Conservation (phyloP, 2,888 invertebrate species). For the Aradus depressus region DNA sequence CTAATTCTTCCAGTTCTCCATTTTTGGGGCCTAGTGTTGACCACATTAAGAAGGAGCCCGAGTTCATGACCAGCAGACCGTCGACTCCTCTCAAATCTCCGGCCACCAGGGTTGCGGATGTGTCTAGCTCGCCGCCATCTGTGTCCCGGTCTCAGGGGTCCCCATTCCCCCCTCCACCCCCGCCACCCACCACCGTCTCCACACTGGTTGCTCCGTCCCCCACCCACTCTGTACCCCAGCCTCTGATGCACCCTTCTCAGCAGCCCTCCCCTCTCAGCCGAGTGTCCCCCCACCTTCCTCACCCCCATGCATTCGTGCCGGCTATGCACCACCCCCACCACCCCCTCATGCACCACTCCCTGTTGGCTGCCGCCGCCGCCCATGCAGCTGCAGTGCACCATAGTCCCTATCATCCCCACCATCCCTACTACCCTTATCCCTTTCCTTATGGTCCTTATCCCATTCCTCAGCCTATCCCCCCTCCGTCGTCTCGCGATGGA, state of each 20-base stretch:
- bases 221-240: conserved; percentile 39
- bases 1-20: conserved; percentile 42
- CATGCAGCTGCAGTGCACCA: conserved; percentile 49
- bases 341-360: conserved; percentile 52
- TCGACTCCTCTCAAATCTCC: conserved; percentile 37
- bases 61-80: conserved; percentile 36
- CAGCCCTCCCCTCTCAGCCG: conserved; percentile 50
- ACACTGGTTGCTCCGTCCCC: conserved; percentile 30
- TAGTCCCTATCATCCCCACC: conserved; percentile 56
- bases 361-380: conserved; percentile 50
- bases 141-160: conserved; percentile 28
- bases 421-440: conserved; percentile 41
- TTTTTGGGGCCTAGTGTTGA: conserved; percentile 56
- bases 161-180: conserved; percentile 27
- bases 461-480: conserved; percentile 42
- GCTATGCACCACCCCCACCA: conserved; percentile 60
- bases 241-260: conserved; percentile 62
- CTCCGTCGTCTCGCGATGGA: conserved; percentile 27
- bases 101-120: conserved; percentile 31
- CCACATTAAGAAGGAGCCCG: conserved; percentile 64
- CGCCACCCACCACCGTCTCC: conserved; percentile 36
- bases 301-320: conserved; percentile 33
- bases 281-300: conserved; percentile 34
- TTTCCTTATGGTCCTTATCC: conserved; percentile 42
- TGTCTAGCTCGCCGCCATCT: conserved; percentile 23